These are phyloP conservation scores for Drosophila bifasciata DNA, from an alignment of 1,140 invertebrate genomes.

Conservation along the genomic window DNA sequence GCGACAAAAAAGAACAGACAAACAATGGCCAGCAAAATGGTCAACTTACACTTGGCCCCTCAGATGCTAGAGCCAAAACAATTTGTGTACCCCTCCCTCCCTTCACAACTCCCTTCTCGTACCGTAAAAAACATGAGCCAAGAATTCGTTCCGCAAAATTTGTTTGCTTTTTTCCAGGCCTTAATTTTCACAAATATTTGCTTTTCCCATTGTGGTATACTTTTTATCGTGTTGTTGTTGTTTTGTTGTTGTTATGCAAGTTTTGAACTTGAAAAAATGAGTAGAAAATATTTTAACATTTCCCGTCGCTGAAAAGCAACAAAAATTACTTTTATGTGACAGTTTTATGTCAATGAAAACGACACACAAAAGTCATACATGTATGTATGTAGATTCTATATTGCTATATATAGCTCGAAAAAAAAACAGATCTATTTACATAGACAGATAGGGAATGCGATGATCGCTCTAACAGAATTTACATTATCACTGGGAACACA, in stretches of 20 bases:
- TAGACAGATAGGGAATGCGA: constrained; percentile 1
- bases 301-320: constrained; percentile 12
- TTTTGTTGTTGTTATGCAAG: constrained; percentile 25
- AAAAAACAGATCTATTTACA: constrained; percentile 15
- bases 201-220: background rate
- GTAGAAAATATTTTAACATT: constrained; percentile 60
- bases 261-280: constrained; percentile 56
- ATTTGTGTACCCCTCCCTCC: constrained; percentile 3
- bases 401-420: background rate
- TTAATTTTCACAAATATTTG: constrained; percentile 77
- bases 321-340: constrained; percentile 56
- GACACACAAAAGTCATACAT: constrained; percentile 48
- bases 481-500: constrained; percentile 36
- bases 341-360: constrained; percentile 75
- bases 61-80: constrained; percentile 37
- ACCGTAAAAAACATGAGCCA: constrained; percentile 7
- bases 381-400: background rate
- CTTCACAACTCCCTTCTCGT: no score
- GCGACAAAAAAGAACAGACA: constrained; percentile 11
- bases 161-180: constrained; percentile 55
- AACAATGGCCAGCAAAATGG: constrained; percentile 49
- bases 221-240: constrained; percentile 9
- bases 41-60: constrained; percentile 26
- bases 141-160: constrained; percentile 42
- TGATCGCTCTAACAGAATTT: constrained; percentile 51